Evolutionary conservation across 2,113 vertebrate species (phyloP).

Genomic region (Bubalus kerabau): DNA sequence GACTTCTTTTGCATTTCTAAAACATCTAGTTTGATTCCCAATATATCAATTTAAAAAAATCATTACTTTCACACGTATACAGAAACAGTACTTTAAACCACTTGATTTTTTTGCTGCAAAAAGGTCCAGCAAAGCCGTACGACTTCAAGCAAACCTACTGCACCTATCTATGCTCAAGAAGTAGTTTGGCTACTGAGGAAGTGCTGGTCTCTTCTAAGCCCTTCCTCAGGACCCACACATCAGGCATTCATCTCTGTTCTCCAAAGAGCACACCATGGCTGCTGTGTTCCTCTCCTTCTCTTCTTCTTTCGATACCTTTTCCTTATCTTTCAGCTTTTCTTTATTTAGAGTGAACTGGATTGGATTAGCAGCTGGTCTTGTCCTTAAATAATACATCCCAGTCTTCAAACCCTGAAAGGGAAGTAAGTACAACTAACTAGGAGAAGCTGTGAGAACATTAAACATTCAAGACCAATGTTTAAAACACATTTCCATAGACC

Average conservation of each 20-base stretch:
- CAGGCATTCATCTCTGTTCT: constrained; percentile 93
- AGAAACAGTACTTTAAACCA: constrained; percentile 38
- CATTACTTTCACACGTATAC: neutral
- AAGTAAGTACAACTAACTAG: constrained; percentile 42
- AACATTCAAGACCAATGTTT: constrained; percentile 12
- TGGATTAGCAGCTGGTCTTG: constrained; percentile 95
- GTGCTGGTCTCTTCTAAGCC: neutral
- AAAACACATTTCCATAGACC: constrained; percentile 20
- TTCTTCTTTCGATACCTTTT: constrained; percentile 76
- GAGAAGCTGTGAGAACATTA: constrained; percentile 1
- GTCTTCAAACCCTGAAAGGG: constrained; percentile 93
- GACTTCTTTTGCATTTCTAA: constrained; percentile 10
- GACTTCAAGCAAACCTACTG: neutral
- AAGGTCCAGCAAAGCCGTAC: constrained; percentile 12
- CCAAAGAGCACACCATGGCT: constrained; percentile 95
- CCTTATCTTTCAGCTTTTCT: constrained; percentile 89
- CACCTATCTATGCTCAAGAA: neutral
- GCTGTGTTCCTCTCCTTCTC: constrained; percentile 90
- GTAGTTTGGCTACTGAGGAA: neutral
- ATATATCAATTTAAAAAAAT: neutral
- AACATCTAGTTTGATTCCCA: constrained; percentile 10
- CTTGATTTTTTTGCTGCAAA: neutral
- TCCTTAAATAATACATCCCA: constrained; percentile 97
- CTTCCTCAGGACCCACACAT: constrained; percentile 92
- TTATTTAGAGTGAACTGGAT: constrained; percentile 99